Evolutionary conservation across 2,888 invertebrate genomes (phyloP), one percentile per base, ranked within the genome.

Genomic region (Stenichneumon culpator): DNA sequence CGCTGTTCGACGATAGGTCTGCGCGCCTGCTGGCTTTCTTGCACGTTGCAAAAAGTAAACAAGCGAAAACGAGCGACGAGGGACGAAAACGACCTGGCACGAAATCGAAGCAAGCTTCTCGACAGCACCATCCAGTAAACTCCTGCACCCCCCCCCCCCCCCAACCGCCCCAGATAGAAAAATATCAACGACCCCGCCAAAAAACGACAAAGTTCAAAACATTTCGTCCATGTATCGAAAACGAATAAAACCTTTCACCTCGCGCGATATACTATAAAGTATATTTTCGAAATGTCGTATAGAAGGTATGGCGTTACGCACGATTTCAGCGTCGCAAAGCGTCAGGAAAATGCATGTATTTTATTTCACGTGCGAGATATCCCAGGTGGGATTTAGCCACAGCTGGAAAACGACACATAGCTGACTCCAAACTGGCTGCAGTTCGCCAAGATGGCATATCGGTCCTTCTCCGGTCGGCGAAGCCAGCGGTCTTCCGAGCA

Each of bases 51-150:
- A 73, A 73, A 57, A 72, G 67, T 67, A 22, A 78, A 73, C 60
- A 50, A 78, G 50, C 54, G 67, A 67, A 72, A 82, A 82, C 82
- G 82, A 82, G 67, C 57, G 65, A 72, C 78, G 50, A 63, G 82
- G 72, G 82, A 82, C 63, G 54, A 67, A 82, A 82, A 82, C 75
- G 52, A 69, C 19, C 57, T 57, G 75, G 44, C 68, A 72, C 57
- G 69, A 75, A 54, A 77, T 77, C 75, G 70, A 65, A 44, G 50
- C 74, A 32, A 50, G 50, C 52, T 52, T 65, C 32, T 65, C 68
- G 68, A 47, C 68, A 6, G 68, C 47, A 69, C 57, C 60, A 25
- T 28, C 60, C 39, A 39, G 39, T 39, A 39, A 39, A 25, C 47
- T 50, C 22, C 60, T 11, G 22, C 6, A 6, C 32, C 32, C 32